Percentiles rank a stretch among this genome's conserved stretches.
Conservation (phyloP, 2,113 vertebrate genomes). For the Prietella phreatophila region DNA sequence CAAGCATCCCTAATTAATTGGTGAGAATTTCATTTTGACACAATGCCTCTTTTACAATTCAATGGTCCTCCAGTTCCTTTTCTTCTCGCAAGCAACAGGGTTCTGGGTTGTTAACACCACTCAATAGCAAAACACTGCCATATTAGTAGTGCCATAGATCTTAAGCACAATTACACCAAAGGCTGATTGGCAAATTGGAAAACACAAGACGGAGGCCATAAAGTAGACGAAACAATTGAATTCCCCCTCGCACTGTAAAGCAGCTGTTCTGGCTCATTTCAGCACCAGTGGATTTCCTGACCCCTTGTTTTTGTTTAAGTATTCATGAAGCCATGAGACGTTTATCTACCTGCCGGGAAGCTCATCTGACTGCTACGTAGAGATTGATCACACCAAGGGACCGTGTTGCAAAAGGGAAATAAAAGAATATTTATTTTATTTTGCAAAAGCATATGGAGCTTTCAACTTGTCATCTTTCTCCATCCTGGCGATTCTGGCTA, state of each 20-base stretch:
- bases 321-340: slow-evolving; percentile 67
- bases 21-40: slow-evolving; percentile 53
- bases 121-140: slow-evolving; percentile 57
- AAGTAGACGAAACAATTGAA: slow-evolving; percentile 51
- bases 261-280: slow-evolving; percentile 57
- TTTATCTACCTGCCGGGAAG: slow-evolving; percentile 79
- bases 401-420: slow-evolving; percentile 8
- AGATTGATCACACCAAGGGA: slow-evolving; percentile 13
- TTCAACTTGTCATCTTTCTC: slow-evolving; percentile 65
- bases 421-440: background rate
- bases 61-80: slow-evolving; percentile 9
- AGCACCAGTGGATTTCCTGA: slow-evolving; percentile 58
- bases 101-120: slow-evolving; percentile 44
- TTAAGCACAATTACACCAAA: slow-evolving; percentile 58
- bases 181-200: slow-evolving; percentile 68
- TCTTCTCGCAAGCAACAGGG: slow-evolving; percentile 33
- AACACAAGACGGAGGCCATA: slow-evolving; percentile 36
- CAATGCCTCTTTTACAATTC: slow-evolving; percentile 41
- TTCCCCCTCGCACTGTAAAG: slow-evolving; percentile 40
- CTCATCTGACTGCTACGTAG: slow-evolving; percentile 61
- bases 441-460: slow-evolving; percentile 59
- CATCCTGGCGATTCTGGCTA: slow-evolving; percentile 52
- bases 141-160: slow-evolving; percentile 61
- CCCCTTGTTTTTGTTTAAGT: slow-evolving; percentile 61
- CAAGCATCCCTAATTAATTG: slow-evolving; percentile 57